Conservation (phyloP, 2,113 vertebrate species). For the Cavia porcellus region DNA sequence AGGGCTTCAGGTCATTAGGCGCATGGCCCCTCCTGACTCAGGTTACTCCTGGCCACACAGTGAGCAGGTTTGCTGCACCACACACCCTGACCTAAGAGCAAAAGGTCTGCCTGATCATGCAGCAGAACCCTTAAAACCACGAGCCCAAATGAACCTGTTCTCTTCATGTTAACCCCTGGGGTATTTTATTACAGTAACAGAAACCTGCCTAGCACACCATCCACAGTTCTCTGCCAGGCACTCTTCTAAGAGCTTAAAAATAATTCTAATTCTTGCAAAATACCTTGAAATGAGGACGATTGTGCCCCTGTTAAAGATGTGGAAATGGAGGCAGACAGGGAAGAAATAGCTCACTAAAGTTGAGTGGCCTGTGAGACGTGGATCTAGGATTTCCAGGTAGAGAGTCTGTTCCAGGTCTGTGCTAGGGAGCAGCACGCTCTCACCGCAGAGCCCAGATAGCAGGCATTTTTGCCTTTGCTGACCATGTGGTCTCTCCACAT, state of each 20-base stretch:
- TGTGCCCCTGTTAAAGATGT: background rate
- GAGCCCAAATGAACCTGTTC: background rate
- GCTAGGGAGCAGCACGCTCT: background rate
- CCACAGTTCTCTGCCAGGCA: background rate
- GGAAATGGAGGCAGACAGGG: background rate
- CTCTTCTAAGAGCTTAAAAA: background rate
- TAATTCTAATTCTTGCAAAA: background rate
- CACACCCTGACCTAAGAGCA: background rate
- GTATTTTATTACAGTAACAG: background rate
- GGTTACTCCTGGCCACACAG: background rate
- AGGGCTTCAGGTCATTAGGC: background rate
- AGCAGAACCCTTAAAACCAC: background rate
- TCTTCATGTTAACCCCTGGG: background rate
- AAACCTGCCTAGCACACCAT: background rate
- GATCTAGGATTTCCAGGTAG: background rate
- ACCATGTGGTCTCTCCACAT: fast-evolving
- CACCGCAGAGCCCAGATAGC: background rate
- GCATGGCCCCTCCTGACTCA: background rate
- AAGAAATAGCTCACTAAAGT: background rate
- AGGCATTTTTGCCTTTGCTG: background rate
- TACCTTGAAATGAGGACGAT: background rate
- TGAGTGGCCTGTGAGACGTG: background rate
- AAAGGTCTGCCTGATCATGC: background rate
- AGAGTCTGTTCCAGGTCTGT: background rate
- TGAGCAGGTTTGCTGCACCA: background rate